Evolutionary conservation across 2,888 invertebrate genomes (phyloP), one percentile per base, ranked within the genome.

Genomic region (Nasonia oneida): DNA sequence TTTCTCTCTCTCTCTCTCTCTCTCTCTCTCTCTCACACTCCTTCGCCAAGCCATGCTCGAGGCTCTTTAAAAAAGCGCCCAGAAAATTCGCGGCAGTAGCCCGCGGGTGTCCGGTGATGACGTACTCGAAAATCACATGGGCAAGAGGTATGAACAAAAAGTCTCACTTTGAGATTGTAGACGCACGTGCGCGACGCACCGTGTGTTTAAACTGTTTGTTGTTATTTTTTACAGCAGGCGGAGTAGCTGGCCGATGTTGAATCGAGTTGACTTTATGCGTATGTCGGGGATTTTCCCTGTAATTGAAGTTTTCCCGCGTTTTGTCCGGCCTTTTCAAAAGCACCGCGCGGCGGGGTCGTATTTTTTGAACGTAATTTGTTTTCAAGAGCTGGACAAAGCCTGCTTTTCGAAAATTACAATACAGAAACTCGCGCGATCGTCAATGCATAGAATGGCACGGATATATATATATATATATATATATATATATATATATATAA

Each of bases 51-150:
- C 12, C 14, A 29, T 10, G n/a, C 67, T 67, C 67, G 67, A 33
- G n/a, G 15, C 67, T 67, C 67, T 67, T 67, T 67, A 67, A 67
- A 67, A 67, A 67, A 33, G 67, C 67, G 33, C 67, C 67, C 33
- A 15, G 67, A 67, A 67, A 67, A 67, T 67, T 67, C 33, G 23
- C 67, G 29, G 67, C 33, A 29, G 33, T 15, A 67, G 67, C 67
- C 67, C 33, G 67, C 29, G 67, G 67, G 67, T 67, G 67, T 67
- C 67, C 67, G 67, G 33, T 67, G 29, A 67, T 67, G 67, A 67
- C 67, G 29, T 23, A 67, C 67, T 67, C 67, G 67, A 67, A 67
- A 67, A 33, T 67, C 67, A 33, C 67, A 23, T 8, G 33, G 12
- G 12, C 29, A 29, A 29, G 67, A n/a, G 67, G 67, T 33, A 33